Percentiles rank a stretch among this genome's conserved stretches.
phyloP scores from a whole-genome alignment of 2,888 invertebrate genomes.

The Xanthia togata region DNA sequence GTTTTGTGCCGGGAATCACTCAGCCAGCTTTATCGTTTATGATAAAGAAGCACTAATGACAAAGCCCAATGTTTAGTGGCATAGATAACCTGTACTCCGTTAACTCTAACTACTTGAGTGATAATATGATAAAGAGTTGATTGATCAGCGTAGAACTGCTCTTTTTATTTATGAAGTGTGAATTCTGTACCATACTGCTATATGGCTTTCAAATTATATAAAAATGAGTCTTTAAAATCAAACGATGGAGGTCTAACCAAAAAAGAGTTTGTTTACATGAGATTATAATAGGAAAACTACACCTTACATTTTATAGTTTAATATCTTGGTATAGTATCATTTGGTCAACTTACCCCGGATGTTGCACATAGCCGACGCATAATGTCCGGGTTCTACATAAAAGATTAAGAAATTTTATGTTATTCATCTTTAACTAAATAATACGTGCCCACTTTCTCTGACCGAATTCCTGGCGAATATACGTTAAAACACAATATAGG shows the following conservation, averaged over 20 bases:
- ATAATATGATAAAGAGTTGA: background rate
- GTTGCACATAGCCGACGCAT: constrained; percentile 55
- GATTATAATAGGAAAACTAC: background rate
- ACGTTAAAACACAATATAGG: background rate
- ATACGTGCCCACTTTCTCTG: constrained; percentile 74
- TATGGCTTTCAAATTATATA: background rate
- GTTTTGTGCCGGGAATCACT: background rate
- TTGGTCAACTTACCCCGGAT: constrained; percentile 67
- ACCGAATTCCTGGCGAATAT: constrained; percentile 66
- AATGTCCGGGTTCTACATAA: constrained; percentile 68
- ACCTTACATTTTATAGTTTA: background rate
- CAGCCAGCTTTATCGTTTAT: background rate
- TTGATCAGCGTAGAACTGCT: background rate
- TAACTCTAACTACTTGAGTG: background rate
- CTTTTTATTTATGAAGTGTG: background rate
- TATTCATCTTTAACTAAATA: constrained; percentile 72
- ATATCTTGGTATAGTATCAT: background rate
- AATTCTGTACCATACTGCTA: background rate
- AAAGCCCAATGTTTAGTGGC: background rate
- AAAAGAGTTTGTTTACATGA: constrained; percentile 18
- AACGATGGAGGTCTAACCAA: background rate
- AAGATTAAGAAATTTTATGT: constrained; percentile 69
- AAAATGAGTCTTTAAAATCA: background rate
- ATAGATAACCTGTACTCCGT: background rate
- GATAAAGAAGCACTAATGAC: constrained; percentile 3